These are phyloP conservation scores for Beris morrisii DNA, from an alignment of 2,888 invertebrate genomes.

Conservation along the genomic window DNA sequence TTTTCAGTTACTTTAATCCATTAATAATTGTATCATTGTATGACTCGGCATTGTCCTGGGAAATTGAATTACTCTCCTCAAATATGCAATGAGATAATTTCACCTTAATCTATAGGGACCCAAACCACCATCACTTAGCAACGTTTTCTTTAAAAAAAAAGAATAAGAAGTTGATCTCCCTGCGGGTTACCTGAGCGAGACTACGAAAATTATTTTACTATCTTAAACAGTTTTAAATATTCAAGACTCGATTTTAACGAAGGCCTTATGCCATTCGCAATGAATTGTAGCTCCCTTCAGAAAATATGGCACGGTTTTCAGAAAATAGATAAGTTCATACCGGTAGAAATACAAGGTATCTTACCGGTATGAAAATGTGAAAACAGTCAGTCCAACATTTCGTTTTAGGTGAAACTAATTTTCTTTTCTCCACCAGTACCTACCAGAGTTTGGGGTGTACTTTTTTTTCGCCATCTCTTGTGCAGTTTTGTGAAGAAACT, in stretches of 20 bases:
- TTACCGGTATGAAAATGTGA: constrained; percentile 14
- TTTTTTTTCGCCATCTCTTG: neutral
- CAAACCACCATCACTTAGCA: no score
- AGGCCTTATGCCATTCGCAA: constrained; percentile 8
- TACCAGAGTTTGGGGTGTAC: neutral
- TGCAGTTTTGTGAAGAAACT: neutral
- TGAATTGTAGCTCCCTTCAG: constrained; percentile 27
- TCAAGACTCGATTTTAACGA: constrained; percentile 18
- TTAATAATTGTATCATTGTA: no score
- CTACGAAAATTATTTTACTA: constrained; percentile 10
- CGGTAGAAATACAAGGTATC: constrained; percentile 8
- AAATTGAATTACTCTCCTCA: no score
- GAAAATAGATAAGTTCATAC: constrained; percentile 14
- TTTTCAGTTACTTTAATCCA: no score
- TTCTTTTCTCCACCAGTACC: neutral
- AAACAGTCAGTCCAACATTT: constrained; percentile 7
- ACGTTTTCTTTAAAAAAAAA: no score
- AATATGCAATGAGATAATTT: no score
- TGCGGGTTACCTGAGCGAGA: no score
- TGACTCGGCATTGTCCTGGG: no score
- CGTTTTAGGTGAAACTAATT: constrained; percentile 25
- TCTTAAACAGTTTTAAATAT: constrained; percentile 25
- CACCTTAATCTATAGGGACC: no score
- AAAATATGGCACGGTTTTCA: neutral
- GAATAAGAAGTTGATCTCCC: no score